Base-by-base conservation (phyloP, 1,140 invertebrate species). In the Cotesia chilonis region DNA sequence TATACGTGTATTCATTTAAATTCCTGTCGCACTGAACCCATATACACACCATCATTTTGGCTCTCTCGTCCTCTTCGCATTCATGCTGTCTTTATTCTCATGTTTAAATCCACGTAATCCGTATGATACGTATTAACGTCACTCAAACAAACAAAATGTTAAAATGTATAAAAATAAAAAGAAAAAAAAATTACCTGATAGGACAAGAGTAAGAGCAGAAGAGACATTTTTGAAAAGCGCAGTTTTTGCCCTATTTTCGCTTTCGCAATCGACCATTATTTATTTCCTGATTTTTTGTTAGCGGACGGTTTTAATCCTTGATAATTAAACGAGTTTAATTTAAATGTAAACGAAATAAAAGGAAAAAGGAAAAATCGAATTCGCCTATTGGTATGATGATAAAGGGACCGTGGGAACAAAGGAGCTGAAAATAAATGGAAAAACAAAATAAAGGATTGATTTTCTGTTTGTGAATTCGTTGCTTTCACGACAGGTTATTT, bases 41-140 rank as follows among this genome's bases (percentile, higher is more conserved):
- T 37, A 55, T 51, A 55, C n/a, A 35, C 47, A 38, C 63, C 38
- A 14, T 14, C 63, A 38, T 37, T 68, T 65, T 47, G 4, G 7
- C 10, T 68, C 35, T 68, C 52, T 38, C 66, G 35, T 51, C 28
- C 28, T 28, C 28, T 28, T 20, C 17, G 51, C 41, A 47, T 41
- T 68, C 28, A 28, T 68, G 6, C 14, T 59, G 17, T 20, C 57
- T 59, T 66, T 70, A 64, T 51, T 60, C 20, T 52, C 67, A 51
- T 69, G 66, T 75, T 75, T 75, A 71, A 75, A 71, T 75, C 73
- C 70, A 10, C 67, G 69, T 74, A 74, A 75, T 75, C 73, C 70
- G 38, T 52, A 68, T 71, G 55, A 67, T 68, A 38, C 61, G 52
- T 59, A 59, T 65, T 66, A 60, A 20, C 47, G 61, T 72, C 60